These are phyloP conservation scores for Trachelipus rathkii DNA, from an alignment of 1,140 invertebrate species.

Conservation along the genomic window DNA sequence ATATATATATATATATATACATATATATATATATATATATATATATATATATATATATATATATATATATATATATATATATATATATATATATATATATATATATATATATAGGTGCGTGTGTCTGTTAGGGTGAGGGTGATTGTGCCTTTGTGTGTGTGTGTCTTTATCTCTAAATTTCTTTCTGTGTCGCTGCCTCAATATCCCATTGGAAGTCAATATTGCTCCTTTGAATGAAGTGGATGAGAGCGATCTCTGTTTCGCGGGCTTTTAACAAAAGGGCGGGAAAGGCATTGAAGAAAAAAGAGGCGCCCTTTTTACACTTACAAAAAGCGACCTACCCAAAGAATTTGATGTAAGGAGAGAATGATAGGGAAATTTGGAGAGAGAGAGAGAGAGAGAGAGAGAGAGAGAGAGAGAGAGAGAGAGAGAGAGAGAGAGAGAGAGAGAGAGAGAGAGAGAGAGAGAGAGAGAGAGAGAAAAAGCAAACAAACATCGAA, in stretches of 20 bases:
- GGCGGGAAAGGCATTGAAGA: too few species aligned
- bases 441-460: slow-evolving; percentile 22
- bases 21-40: not conserved
- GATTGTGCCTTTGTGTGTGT: not conserved
- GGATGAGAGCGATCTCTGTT: not conserved
- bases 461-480: not conserved
- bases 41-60: not conserved
- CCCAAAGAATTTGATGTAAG: not conserved
- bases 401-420: not conserved
- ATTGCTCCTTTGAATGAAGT: slow-evolving; percentile 10
- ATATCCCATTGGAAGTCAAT: not conserved
- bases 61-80: too few species aligned
- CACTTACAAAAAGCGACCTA: too few species aligned
- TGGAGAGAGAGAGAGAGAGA: slow-evolving; percentile 11
- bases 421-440: not conserved
- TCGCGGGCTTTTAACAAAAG: not conserved
- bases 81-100: too few species aligned
- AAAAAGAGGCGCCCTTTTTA: too few species aligned
- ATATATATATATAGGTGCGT: too few species aligned
- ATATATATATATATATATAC: not conserved
- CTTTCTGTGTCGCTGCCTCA: too few species aligned
- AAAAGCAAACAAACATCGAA: too few species aligned
- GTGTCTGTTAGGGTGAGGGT: too few species aligned
- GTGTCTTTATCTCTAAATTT: not conserved
- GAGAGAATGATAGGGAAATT: slow-evolving; percentile 20